Conservation (phyloP, 2,888 invertebrate species). For the Plemyria rubiginata region DNA sequence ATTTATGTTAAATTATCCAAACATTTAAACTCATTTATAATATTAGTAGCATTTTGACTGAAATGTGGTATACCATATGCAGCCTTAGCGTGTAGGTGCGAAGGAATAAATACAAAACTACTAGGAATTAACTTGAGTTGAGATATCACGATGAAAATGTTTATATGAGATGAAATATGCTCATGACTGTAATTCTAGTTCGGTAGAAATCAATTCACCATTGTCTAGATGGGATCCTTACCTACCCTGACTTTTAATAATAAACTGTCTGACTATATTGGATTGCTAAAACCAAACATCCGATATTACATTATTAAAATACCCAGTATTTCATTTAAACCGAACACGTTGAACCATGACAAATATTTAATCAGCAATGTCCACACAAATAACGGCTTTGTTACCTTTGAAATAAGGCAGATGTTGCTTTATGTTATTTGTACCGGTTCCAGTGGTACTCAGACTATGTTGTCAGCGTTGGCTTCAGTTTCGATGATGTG, state of each 20-base stretch:
- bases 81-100: too few relatives aligned
- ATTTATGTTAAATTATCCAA: too few relatives aligned
- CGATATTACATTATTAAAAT: constrained; percentile 32
- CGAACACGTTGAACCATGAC: constrained; percentile 30
- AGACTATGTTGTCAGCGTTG: constrained; percentile 30
- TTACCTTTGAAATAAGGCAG: constrained; percentile 18
- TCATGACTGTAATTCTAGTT: too few relatives aligned
- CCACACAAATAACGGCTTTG: constrained; percentile 13
- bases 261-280: constrained; percentile 29
- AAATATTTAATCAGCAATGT: constrained; percentile 31
- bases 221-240: too few relatives aligned
- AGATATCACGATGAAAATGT: too few relatives aligned
- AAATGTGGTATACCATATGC: too few relatives aligned
- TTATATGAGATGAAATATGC: too few relatives aligned
- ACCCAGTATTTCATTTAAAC: constrained; percentile 35
- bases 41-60: too few relatives aligned
- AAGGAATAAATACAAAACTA: too few relatives aligned
- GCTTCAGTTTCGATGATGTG: constrained; percentile 39
- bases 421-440: constrained; percentile 5
- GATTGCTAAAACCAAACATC: constrained; percentile 29
- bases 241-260: background rate
- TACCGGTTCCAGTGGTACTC: background rate
- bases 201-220: too few relatives aligned
- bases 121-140: too few relatives aligned
- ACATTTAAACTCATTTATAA: too few relatives aligned